Evolutionary conservation across 1,140 invertebrate species (phyloP), one percentile per base, ranked within the genome.

Genomic region (Drosophila obscura): DNA sequence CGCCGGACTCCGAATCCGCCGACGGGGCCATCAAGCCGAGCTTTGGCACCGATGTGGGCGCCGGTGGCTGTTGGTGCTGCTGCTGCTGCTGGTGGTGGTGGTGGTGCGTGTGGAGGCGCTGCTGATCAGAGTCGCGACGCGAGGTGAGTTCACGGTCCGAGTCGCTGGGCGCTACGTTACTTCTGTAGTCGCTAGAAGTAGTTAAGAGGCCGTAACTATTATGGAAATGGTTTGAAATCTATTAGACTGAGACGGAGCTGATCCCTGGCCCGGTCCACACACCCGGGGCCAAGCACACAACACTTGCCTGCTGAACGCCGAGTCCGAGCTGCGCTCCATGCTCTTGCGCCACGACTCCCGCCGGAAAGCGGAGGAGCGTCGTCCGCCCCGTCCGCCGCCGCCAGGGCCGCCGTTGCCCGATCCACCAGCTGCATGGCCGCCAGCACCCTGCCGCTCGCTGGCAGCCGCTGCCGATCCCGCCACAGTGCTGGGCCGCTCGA

Each of bases 291-390:
- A 67, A n/a, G 41, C 60, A 65, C 58, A 65, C 65, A 67, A 60
- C 82, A 92, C 92, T 94, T 94, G 97, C 96, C 97, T 97, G 90
- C 96, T 97, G 92, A 97, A 97, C 48, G 97, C 97, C 1, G 97
- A 97, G 91, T 98, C 97, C 0, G 96, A 96, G 91, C 96, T 97
- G 75, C 96, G 96, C 75, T 98, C 96, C 94, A 97, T 95, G 73
- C 96, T 97, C 84, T 97, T 97, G 24, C 96, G 93, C 96, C 97
- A 97, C 5, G 96, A 97, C 82, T 97, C 96, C 16, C 96, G 93
- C 2, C 96, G 94, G 66, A 97, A 94, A 22, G 93, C 95, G 8
- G 94, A 94, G 53, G 94, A 94, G 52, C 94, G 93, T 55, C 90
- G 59, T 0, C 90, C 90, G n/a, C 66, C 66, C 0, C 90, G 66